Conservation (phyloP, 1,140 invertebrate genomes). For the Lordiphosa mommai region DNA sequence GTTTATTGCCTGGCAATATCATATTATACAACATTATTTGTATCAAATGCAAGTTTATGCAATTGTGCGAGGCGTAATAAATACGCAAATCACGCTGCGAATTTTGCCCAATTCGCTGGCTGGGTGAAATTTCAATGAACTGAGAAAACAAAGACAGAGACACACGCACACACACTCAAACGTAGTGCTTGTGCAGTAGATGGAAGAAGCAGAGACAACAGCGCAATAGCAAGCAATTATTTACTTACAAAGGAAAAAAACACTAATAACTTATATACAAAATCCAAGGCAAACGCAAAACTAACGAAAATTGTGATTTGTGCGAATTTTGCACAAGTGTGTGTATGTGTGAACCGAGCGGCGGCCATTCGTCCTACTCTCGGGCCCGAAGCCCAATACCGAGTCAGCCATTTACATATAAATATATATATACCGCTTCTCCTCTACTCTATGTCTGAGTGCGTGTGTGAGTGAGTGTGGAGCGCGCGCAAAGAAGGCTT, state of each 20-base stretch:
- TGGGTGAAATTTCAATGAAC: conserved; percentile 77
- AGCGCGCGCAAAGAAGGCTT: conserved; percentile 15
- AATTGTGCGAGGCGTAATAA: conserved; percentile 45
- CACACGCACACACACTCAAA: conserved; percentile 49
- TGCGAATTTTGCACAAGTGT: conserved; percentile 29
- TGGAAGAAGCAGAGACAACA: conserved; percentile 70
- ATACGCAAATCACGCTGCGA: conserved; percentile 52
- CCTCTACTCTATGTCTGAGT: conserved; percentile 20
- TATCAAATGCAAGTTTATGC: conserved; percentile 36
- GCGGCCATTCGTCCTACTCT: conserved; percentile 34
- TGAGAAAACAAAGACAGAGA: conserved; percentile 77
- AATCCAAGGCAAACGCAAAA: conserved; percentile 37
- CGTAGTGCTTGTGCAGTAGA: conserved; percentile 43
- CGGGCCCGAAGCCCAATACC: conserved; percentile 53
- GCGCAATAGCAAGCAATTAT: conserved; percentile 77
- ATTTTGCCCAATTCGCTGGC: conserved; percentile 68
- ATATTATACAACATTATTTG: conserved; percentile 29
- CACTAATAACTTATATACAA: conserved; percentile 48
- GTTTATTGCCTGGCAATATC: conserved; percentile 40
- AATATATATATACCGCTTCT: conserved; percentile 44
- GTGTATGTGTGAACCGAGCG: conserved; percentile 13
- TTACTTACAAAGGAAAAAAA: conserved; percentile 73
- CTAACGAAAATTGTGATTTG: conserved; percentile 10
- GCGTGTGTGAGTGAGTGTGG: conserved; percentile 27
- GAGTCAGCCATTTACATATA: conserved; percentile 31